Evolutionary conservation across 2,113 vertebrate genomes (phyloP).

Genomic region (Girardinichthys multiradiatus): DNA sequence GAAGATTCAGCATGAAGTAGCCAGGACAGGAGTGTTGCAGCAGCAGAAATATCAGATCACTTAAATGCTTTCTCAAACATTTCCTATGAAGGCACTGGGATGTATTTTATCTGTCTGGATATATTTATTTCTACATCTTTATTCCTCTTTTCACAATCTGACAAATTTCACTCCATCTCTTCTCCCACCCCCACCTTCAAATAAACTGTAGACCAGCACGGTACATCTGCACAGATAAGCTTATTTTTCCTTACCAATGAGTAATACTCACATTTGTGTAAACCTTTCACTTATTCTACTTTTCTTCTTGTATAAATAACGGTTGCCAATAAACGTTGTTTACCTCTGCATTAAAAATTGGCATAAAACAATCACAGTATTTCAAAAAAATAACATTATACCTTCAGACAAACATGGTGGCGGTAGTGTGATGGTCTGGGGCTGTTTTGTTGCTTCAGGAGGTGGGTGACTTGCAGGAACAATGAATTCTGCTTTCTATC

Average conservation of each 20-base stretch:
- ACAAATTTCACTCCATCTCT: not conserved
- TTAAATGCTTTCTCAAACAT: constrained; percentile 71
- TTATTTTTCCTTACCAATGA: not conserved
- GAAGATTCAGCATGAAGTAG: constrained; percentile 67
- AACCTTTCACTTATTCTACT: not conserved
- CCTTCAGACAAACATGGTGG: too few species aligned
- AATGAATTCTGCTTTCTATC: too few species aligned
- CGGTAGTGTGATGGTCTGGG: too few species aligned
- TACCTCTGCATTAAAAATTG: too few species aligned
- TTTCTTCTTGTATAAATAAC: not conserved
- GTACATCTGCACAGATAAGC: not conserved
- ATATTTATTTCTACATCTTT: constrained; percentile 23
- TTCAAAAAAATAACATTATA: too few species aligned
- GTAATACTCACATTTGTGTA: not conserved
- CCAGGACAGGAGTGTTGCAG: constrained; percentile 63
- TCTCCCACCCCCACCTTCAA: not conserved
- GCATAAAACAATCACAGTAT: too few species aligned
- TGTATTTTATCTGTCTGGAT: constrained; percentile 24
- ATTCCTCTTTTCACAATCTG: not conserved
- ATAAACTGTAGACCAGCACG: not conserved
- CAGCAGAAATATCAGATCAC: constrained; percentile 72
- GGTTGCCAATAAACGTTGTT: too few species aligned
- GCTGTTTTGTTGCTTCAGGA: too few species aligned
- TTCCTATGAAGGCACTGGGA: constrained; percentile 50
- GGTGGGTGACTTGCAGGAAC: too few species aligned